These are phyloP conservation scores for Regulus satrapa DNA, from an alignment of 2,113 vertebrate species.

Conservation along the genomic window DNA sequence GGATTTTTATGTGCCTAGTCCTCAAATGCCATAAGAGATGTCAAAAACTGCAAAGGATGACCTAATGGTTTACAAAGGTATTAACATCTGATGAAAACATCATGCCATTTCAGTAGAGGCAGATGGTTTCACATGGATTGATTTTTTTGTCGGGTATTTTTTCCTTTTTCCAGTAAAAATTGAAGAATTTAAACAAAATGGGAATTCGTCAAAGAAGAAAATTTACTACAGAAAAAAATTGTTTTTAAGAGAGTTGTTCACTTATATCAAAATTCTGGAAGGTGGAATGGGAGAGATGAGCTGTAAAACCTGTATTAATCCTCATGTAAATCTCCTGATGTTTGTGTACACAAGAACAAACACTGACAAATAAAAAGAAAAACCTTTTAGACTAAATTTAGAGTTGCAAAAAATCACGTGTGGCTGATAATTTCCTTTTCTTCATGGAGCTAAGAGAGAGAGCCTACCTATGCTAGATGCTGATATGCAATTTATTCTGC, in stretches of 20 bases:
- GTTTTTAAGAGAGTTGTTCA: not conserved
- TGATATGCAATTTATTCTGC: not conserved
- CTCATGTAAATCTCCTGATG: not conserved
- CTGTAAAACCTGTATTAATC: not conserved
- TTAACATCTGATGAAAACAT: not conserved
- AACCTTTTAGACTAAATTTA: not conserved
- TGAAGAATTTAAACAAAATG: not conserved
- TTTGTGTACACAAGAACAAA: not conserved
- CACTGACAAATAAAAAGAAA: not conserved
- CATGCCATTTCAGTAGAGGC: not conserved
- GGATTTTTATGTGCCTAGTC: not conserved
- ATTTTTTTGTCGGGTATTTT: not conserved
- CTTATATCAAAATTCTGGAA: not conserved
- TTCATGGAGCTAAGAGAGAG: not conserved
- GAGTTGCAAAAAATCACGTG: not conserved
- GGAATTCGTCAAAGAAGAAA: not conserved
- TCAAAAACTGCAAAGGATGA: not conserved
- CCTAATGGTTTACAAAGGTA: not conserved
- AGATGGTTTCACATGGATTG: not conserved
- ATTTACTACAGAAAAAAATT: not conserved
- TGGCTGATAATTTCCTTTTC: not conserved
- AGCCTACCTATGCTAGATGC: not conserved
- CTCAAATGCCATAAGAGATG: not conserved
- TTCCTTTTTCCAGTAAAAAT: not conserved
- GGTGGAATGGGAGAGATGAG: not conserved